A percentile compares a stretch with the other conserved stretches of the same genome.
Conservation (phyloP, 2,888 invertebrate species). For the Ernsta delagoae region DNA sequence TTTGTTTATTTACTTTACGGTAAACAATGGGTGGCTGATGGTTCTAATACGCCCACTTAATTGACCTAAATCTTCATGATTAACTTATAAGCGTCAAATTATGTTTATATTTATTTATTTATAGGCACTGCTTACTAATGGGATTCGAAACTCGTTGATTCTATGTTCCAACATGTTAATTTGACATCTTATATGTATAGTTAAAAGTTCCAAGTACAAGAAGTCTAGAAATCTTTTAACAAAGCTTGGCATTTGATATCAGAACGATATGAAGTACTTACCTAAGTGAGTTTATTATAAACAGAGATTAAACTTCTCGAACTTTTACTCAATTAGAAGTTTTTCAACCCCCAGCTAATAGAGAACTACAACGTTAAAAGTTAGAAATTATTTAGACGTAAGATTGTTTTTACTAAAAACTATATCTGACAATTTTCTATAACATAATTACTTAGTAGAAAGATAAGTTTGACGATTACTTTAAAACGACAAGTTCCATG, state of each 20-base stretch:
- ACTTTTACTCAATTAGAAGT: background rate
- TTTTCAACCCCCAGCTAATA: background rate
- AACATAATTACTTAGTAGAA: too few relatives aligned
- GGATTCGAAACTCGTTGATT: background rate
- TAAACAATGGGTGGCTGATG: background rate
- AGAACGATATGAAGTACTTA: background rate
- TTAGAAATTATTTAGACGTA: too few relatives aligned
- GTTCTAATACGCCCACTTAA: background rate
- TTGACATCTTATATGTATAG: too few relatives aligned
- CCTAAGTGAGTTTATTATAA: background rate
- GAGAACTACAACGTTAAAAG: too few relatives aligned
- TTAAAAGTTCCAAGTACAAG: background rate
- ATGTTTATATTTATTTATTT: too few relatives aligned
- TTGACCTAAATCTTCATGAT: background rate
- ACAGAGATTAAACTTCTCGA: background rate
- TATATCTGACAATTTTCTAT: too few relatives aligned
- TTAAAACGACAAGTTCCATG: too few relatives aligned
- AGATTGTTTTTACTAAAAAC: too few relatives aligned
- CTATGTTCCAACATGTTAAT: background rate
- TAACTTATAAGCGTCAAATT: background rate
- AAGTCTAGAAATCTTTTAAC: background rate
- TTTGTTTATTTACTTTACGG: background rate
- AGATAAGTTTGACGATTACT: too few relatives aligned
- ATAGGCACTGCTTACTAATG: background rate
- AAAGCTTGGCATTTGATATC: background rate